phyloP scores from a whole-genome alignment of 2,888 invertebrate species.

The Pomacea canaliculata region DNA sequence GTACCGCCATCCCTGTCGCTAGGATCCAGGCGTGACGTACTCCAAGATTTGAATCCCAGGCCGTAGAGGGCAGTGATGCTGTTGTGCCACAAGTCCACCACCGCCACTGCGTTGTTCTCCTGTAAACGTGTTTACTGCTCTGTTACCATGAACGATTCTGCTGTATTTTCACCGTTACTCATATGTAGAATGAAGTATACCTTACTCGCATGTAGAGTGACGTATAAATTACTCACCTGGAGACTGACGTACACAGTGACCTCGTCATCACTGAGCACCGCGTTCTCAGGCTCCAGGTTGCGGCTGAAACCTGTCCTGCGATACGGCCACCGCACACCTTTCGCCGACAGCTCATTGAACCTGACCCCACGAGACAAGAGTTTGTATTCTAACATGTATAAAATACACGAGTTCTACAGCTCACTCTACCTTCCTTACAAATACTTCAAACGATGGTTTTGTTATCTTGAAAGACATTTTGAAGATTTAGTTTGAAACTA shows the following conservation, averaged over 20 bases:
- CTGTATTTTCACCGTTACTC: too few species aligned
- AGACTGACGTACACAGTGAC: neutral
- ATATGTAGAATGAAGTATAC: too few species aligned
- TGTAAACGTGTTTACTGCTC: conserved; percentile 23
- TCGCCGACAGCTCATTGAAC: conserved; percentile 23
- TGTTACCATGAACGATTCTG: neutral
- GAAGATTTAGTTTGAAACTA: too few species aligned
- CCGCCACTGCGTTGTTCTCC: conserved; percentile 61
- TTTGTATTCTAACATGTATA: too few species aligned
- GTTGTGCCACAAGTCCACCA: conserved; percentile 42
- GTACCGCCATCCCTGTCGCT: conserved; percentile 53
- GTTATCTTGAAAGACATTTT: too few species aligned
- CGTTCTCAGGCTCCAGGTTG: conserved; percentile 38
- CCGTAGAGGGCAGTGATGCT: conserved; percentile 44
- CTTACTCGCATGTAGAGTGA: too few species aligned
- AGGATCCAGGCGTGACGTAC: conserved; percentile 35
- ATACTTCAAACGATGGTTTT: too few species aligned
- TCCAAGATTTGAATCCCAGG: conserved; percentile 58
- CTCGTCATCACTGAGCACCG: conserved; percentile 30
- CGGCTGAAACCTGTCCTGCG: conserved; percentile 29
- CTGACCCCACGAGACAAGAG: conserved; percentile 26
- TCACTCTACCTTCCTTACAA: too few species aligned
- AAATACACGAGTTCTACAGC: too few species aligned
- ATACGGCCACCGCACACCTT: conserved; percentile 32
- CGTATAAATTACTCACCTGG: too few species aligned